These are phyloP conservation scores for Euura lappo DNA, from an alignment of 1,140 invertebrate species.

Conservation along the genomic window DNA sequence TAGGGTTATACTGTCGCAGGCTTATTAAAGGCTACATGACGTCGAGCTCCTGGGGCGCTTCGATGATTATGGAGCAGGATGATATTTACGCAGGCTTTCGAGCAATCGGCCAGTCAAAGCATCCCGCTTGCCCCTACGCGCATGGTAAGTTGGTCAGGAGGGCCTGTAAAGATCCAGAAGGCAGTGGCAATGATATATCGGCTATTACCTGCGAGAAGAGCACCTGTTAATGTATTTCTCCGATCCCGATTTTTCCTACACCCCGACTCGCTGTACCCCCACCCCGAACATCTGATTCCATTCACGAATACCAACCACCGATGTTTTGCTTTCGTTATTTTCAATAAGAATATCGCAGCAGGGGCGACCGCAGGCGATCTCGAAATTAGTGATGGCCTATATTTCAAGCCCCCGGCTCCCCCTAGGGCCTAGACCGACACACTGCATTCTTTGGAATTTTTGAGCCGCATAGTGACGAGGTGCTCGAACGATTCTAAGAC, in stretches of 20 bases:
- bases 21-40: neutral
- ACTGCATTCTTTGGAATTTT: neutral
- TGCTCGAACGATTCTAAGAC: neutral
- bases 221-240: slow-evolving; percentile 53
- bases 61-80: slow-evolving; percentile 10
- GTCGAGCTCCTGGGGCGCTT: neutral
- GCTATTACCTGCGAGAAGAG: slow-evolving; percentile 28
- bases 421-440: too few species aligned
- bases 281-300: slow-evolving; percentile 4
- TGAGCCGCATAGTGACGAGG: neutral
- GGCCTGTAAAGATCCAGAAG: neutral
- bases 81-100: slow-evolving; percentile 17
- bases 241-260: slow-evolving; percentile 26
- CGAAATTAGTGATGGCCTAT: slow-evolving; percentile 36
- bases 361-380: slow-evolving; percentile 20
- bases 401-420: slow-evolving; percentile 23
- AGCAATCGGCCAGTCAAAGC: neutral
- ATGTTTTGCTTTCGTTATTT: slow-evolving; percentile 38
- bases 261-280: neutral
- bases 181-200: slow-evolving; percentile 14
- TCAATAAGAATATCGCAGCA: slow-evolving; percentile 41
- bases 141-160: neutral
- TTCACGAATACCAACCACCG: slow-evolving; percentile 16
- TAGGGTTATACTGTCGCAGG: neutral
- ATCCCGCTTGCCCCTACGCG: slow-evolving; percentile 2